Base-by-base conservation (phyloP, 2,888 invertebrate genomes). In the Hypsopygia costalis region DNA sequence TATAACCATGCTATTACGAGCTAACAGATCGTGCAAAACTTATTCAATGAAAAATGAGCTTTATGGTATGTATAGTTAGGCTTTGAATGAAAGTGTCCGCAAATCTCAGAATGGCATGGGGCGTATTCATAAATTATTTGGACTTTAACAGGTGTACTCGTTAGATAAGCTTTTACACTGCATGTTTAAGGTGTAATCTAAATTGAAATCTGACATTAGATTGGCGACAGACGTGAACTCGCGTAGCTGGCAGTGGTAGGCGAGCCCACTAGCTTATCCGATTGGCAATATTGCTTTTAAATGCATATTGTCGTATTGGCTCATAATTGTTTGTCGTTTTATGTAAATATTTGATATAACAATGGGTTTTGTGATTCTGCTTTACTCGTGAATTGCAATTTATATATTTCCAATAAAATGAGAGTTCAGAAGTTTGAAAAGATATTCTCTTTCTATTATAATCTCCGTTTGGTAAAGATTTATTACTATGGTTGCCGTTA, bases 141-240 rank as follows among this genome's bases (percentile, higher is more conserved):
- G 77, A 81, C 70, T 80, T 76, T 76, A 80, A 83, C 85, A 86
- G 85, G 87, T 88, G 83, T 85, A 82, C 77, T 77, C 64, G 77
- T 77, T 75, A 82, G 85, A 87, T 87, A 87, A 82, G 82, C 72
- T 70, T 79, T 80, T 73, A 68, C 80, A 72, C 70, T 75, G 79
- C 81, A 83, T 83, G 81, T 85, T 83, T 75, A 80, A 76, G 64
- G 58, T 60, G 60, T 85, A 81, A 87, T 87, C 87, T 87, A 71
- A 88, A 88, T 87, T 87, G 87, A 85, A 87, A 88, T 88, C 87
- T 71, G 81, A 73, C 82, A 67, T 85, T 83, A 81, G 81, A 85
- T 86, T 79, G 81, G 85, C 79, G 85, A 86, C 87, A 80, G 75
- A 65, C 69, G 69, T 69, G 58, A 66, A 50, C 62, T 58, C 63